These are phyloP conservation scores for Mus minutoides DNA, from an alignment of 2,797 vertebrate genomes.

Conservation along the genomic window DNA sequence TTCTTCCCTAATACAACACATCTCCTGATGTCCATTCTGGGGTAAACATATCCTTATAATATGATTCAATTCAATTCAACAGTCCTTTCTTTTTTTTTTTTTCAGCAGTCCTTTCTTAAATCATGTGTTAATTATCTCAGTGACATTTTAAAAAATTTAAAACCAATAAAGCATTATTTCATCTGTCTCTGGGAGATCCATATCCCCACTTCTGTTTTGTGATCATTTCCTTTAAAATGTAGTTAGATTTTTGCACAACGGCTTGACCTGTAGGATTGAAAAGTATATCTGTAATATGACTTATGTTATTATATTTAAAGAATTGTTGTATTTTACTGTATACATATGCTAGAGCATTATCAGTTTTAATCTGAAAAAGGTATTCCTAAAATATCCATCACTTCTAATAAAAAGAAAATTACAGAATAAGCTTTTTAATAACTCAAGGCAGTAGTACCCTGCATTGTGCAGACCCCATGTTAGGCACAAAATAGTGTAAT, in stretches of 20 bases:
- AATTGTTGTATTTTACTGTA: too few species aligned
- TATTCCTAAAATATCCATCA: too few species aligned
- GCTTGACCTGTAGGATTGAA: not conserved
- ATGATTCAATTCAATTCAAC: not conserved
- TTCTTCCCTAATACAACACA: not conserved
- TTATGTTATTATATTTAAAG: not conserved
- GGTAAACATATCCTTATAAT: not conserved
- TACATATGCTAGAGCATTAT: too few species aligned
- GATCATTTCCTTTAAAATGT: not conserved
- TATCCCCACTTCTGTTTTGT: not conserved
- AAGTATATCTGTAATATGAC: not conserved
- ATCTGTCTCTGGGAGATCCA: not conserved
- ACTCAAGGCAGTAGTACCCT: too few species aligned
- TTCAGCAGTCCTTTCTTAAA: not conserved
- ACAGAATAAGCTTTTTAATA: too few species aligned
- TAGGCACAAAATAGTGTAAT: too few species aligned
- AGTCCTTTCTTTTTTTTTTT: not conserved
- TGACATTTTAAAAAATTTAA: not conserved
- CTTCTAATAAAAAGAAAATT: too few species aligned
- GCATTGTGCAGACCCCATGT: too few species aligned
- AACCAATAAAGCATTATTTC: not conserved
- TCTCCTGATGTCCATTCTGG: not conserved
- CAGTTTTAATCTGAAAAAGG: too few species aligned
- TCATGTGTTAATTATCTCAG: not conserved
- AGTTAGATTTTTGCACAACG: not conserved